phyloP scores from a whole-genome alignment of 2,888 invertebrate genomes.

The Cataglyphis cursor region DNA sequence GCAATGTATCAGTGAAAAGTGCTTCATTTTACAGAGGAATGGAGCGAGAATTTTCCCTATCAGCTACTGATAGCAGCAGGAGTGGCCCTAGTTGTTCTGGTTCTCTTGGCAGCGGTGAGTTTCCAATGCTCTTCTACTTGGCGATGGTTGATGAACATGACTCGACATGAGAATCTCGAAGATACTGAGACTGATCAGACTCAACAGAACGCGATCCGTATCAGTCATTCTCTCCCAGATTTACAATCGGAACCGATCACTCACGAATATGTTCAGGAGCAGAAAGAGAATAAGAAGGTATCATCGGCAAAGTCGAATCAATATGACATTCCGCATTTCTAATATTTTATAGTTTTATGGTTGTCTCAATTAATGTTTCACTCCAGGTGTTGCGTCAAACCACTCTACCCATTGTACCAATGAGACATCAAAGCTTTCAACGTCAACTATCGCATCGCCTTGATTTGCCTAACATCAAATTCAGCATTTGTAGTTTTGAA shows the following conservation, averaged over 20 bases:
- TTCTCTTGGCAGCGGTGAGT: constrained; percentile 91
- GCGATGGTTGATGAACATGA: constrained; percentile 90
- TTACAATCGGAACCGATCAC: constrained; percentile 91
- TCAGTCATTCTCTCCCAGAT: constrained; percentile 93
- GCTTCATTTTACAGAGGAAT: constrained; percentile 79
- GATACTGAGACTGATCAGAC: constrained; percentile 88
- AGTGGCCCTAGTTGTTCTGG: constrained; percentile 90
- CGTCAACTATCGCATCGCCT: constrained; percentile 93
- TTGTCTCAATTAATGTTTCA: constrained; percentile 51
- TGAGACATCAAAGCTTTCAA: constrained; percentile 93
- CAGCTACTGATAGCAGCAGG: constrained; percentile 89
- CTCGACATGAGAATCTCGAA: constrained; percentile 81
- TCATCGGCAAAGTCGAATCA: constrained; percentile 40
- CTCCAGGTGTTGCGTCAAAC: constrained; percentile 92
- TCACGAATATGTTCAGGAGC: constrained; percentile 91
- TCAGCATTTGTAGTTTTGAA: constrained; percentile 92
- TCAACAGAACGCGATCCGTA: constrained; percentile 91
- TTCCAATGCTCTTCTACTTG: constrained; percentile 92
- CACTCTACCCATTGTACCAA: constrained; percentile 93
- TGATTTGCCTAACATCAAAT: constrained; percentile 93
- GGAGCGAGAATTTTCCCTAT: constrained; percentile 86
- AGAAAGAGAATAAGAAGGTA: constrained; percentile 92
- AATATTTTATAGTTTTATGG: neutral
- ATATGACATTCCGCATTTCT: neutral
- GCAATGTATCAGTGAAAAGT: neutral